Conservation (phyloP, 2,888 invertebrate species). For the Ectobius pallidus region DNA sequence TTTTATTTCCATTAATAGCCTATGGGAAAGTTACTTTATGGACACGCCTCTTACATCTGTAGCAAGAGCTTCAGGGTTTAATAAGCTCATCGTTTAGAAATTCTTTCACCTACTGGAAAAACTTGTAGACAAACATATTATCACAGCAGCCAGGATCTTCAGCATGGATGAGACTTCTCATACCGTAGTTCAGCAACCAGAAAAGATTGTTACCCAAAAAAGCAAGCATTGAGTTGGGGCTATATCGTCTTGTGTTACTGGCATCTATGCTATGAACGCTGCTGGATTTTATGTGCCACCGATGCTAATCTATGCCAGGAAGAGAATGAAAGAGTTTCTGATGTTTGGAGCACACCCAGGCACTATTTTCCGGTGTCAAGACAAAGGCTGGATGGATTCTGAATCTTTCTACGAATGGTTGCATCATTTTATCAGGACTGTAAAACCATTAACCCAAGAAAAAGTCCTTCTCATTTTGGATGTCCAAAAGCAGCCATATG, state of each 20-base stretch:
- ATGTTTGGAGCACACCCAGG: conserved; percentile 39
- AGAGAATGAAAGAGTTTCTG: conserved; percentile 15
- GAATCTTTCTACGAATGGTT: conserved; percentile 39
- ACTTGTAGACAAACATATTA: neutral
- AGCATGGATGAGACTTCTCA: conserved; percentile 13
- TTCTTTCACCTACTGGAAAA: neutral
- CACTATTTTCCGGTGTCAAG: conserved; percentile 42
- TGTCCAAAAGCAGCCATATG: neutral
- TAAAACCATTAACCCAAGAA: neutral
- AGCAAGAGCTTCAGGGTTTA: conserved; percentile 36
- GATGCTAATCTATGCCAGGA: neutral
- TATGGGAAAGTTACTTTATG: too few relatives aligned
- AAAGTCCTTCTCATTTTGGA: neutral
- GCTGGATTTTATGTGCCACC: neutral
- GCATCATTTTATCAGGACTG: conserved; percentile 29
- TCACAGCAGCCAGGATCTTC: neutral
- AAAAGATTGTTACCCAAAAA: neutral
- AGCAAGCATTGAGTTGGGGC: neutral
- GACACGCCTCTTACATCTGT: too few relatives aligned
- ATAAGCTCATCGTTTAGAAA: neutral
- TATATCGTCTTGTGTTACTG: neutral
- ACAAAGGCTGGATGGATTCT: conserved; percentile 42
- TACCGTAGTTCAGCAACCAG: neutral
- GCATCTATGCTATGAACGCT: neutral
- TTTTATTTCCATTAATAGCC: too few relatives aligned